Conservation (phyloP, 2,113 vertebrate species). For the Callipepla californica region DNA sequence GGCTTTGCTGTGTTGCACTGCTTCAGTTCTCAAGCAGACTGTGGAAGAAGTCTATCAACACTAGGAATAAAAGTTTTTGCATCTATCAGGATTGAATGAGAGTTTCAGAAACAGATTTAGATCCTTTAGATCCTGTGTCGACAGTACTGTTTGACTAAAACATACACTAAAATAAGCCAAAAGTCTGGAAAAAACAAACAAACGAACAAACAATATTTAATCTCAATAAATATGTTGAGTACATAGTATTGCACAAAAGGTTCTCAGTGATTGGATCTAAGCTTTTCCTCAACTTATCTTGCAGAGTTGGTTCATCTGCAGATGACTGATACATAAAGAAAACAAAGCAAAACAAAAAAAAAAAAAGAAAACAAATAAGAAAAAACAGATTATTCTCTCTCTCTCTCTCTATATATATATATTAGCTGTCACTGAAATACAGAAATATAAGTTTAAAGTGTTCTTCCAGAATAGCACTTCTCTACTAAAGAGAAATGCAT, state of each 20-base stretch:
- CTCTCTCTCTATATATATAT: neutral
- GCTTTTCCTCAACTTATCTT: neutral
- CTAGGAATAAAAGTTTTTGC: neutral
- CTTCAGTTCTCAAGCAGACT: neutral
- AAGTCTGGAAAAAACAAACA: neutral
- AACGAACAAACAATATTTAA: rapidly evolving
- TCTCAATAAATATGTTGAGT: neutral
- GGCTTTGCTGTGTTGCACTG: neutral
- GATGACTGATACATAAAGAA: neutral
- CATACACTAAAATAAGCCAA: neutral
- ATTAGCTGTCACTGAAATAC: neutral
- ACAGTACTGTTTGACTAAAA: neutral
- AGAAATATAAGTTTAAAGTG: neutral
- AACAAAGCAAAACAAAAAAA: neutral
- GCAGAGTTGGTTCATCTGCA: neutral
- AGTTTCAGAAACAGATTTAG: neutral
- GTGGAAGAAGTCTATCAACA: neutral
- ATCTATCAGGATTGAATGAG: neutral
- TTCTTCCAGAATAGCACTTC: neutral
- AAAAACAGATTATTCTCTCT: neutral
- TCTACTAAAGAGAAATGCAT: neutral
- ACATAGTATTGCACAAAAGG: neutral
- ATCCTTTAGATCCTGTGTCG: neutral
- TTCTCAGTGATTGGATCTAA: neutral
- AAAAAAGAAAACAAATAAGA: rapidly evolving